phyloP scores from a whole-genome alignment of 2,888 invertebrate species.

The Clepsis dumicolana region DNA sequence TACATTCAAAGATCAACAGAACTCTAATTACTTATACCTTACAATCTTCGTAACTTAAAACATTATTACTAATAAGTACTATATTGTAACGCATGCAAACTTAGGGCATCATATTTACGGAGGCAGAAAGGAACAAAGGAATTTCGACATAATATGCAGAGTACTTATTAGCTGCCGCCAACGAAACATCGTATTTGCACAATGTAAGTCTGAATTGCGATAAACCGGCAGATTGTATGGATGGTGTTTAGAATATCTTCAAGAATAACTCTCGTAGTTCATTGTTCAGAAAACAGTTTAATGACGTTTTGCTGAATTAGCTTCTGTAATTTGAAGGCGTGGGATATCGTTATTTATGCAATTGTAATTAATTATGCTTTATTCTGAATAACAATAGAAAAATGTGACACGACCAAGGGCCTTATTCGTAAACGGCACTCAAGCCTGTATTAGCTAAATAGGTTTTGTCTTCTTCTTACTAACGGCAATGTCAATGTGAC shows the following conservation, averaged over 20 bases:
- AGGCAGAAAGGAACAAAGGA: constrained; percentile 9
- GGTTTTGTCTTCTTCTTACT: too few relatives aligned
- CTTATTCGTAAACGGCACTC: too few relatives aligned
- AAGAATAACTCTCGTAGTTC: constrained; percentile 29
- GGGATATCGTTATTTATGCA: not conserved
- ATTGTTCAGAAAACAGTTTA: constrained; percentile 45
- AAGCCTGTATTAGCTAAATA: too few relatives aligned
- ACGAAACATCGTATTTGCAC: not conserved
- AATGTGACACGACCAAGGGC: too few relatives aligned
- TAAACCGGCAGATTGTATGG: constrained; percentile 25
- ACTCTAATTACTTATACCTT: too few relatives aligned
- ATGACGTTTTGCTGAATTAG: constrained; percentile 10
- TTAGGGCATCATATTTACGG: constrained; percentile 17
- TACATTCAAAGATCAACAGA: too few relatives aligned
- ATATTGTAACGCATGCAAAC: too few relatives aligned
- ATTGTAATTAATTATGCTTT: not conserved
- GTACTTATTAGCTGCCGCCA: constrained; percentile 3
- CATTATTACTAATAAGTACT: too few relatives aligned
- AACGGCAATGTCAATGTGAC: too few relatives aligned
- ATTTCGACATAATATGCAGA: constrained; percentile 21
- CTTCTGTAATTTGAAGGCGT: constrained; percentile 16
- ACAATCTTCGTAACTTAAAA: too few relatives aligned
- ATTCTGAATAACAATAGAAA: too few relatives aligned
- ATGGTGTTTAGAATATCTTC: constrained; percentile 38
- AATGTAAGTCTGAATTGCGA: not conserved